Conservation (phyloP, 2,888 invertebrate species). For the Cryptophagus acutangulus region DNA sequence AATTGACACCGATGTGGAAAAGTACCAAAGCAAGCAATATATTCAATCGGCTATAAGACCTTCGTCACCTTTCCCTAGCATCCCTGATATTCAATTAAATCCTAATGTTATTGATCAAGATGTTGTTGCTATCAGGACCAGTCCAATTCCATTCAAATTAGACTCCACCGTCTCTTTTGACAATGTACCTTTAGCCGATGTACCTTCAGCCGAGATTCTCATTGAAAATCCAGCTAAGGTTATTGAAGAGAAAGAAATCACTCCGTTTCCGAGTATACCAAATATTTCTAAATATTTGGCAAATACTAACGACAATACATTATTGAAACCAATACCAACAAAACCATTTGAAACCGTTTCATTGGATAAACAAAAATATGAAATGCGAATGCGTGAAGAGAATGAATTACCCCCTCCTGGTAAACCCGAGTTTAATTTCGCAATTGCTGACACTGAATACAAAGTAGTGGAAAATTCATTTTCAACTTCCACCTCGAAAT, state of each 20-base stretch:
- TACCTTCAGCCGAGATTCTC: slow-evolving; percentile 1
- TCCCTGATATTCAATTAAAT: slow-evolving; percentile 37
- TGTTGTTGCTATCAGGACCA: slow-evolving; percentile 34
- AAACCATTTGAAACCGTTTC: slow-evolving; percentile 29
- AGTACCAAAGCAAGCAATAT: slow-evolving; percentile 24
- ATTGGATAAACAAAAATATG: slow-evolving; percentile 32
- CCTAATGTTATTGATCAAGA: slow-evolving; percentile 40
- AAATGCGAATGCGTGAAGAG: slow-evolving; percentile 22
- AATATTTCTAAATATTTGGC: slow-evolving; percentile 35
- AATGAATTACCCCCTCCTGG: slow-evolving; percentile 19
- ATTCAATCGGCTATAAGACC: slow-evolving; percentile 27
- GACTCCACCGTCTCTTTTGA: slow-evolving; percentile 14
- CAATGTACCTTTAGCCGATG: slow-evolving; percentile 5
- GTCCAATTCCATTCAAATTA: slow-evolving; percentile 32
- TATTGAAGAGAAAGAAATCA: slow-evolving; percentile 6
- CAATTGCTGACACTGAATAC: slow-evolving; percentile 30
- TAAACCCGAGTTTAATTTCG: slow-evolving; percentile 40
- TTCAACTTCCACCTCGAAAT: slow-evolving; percentile 23
- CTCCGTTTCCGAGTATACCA: slow-evolving; percentile 37
- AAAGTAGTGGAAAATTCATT: slow-evolving; percentile 36
- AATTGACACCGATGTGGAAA: slow-evolving; percentile 27
- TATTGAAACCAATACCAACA: slow-evolving; percentile 30
- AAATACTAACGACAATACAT: slow-evolving; percentile 24
- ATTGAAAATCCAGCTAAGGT: slow-evolving; percentile 4
- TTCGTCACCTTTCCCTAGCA: slow-evolving; percentile 39